Percentiles rank a stretch among this genome's conserved stretches.
Evolutionary conservation across 2,888 invertebrate species (phyloP).

Genomic region (Atethmia centrago): DNA sequence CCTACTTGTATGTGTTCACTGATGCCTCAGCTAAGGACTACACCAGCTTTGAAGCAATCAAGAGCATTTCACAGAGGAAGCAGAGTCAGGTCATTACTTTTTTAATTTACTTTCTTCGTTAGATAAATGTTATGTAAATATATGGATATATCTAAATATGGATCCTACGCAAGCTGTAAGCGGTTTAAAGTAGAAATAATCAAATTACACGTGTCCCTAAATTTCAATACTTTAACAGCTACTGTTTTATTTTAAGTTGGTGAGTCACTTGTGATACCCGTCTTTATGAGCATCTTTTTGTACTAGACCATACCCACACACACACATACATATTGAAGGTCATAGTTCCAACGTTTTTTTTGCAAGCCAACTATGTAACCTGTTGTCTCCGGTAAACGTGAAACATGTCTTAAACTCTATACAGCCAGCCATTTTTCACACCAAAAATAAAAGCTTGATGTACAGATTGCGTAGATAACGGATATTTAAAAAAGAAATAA

Average conservation of each 20-base stretch:
- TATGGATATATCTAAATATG: background rate
- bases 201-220: background rate
- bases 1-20: slow-evolving; percentile 81
- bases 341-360: background rate
- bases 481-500: no score
- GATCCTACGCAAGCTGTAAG: no score
- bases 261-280: background rate
- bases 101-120: background rate
- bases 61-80: slow-evolving; percentile 73
- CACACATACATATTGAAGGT: background rate
- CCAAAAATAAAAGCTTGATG: no score
- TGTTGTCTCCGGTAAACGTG: no score
- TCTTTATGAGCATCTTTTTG: background rate
- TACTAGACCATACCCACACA: no score
- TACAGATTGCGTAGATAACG: no score
- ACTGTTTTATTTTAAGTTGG: background rate
- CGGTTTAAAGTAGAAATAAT: background rate
- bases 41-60: slow-evolving; percentile 64
- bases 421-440: no score
- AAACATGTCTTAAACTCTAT: no score
- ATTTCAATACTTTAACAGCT: background rate
- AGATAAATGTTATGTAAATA: background rate
- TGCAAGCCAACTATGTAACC: no score
- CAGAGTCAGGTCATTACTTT: slow-evolving; percentile 72
- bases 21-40: slow-evolving; percentile 80